phyloP scores from a whole-genome alignment of 2,888 invertebrate genomes.

The Thymelicus sylvestris region DNA sequence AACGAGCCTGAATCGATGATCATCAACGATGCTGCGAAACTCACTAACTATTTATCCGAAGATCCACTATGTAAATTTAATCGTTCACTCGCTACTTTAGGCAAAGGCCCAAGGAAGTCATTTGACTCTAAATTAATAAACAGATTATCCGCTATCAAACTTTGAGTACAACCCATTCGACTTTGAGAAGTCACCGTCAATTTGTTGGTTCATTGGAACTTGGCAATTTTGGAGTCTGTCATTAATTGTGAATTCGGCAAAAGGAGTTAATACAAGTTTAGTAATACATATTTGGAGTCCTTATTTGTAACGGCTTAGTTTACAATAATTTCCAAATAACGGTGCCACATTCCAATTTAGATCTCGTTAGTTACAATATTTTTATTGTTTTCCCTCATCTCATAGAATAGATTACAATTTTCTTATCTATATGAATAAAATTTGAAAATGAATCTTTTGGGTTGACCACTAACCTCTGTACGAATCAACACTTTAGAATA shows the following conservation, averaged over 20 bases:
- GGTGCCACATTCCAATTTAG: slow-evolving; percentile 37
- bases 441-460: background rate
- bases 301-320: slow-evolving; percentile 67
- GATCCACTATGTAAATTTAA: slow-evolving; percentile 37
- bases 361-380: too few relatives aligned
- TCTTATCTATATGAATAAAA: background rate
- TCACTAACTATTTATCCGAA: slow-evolving; percentile 10
- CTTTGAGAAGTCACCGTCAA: slow-evolving; percentile 50
- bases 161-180: slow-evolving; percentile 33
- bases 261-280: slow-evolving; percentile 60
- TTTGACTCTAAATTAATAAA: slow-evolving; percentile 38
- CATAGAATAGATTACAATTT: too few relatives aligned
- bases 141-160: slow-evolving; percentile 38
- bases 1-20: background rate
- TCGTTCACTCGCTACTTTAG: slow-evolving; percentile 32
- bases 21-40: background rate
- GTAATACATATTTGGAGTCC: slow-evolving; percentile 65
- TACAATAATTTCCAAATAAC: slow-evolving; percentile 58
- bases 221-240: slow-evolving; percentile 66
- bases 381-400: too few relatives aligned
- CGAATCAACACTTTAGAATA: too few relatives aligned
- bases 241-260: slow-evolving; percentile 67
- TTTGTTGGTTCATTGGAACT: slow-evolving; percentile 66
- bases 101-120: slow-evolving; percentile 33
- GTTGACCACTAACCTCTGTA: too few relatives aligned